These are phyloP conservation scores for Rhombomys opimus DNA, from an alignment of 2,113 vertebrate species.

Conservation along the genomic window DNA sequence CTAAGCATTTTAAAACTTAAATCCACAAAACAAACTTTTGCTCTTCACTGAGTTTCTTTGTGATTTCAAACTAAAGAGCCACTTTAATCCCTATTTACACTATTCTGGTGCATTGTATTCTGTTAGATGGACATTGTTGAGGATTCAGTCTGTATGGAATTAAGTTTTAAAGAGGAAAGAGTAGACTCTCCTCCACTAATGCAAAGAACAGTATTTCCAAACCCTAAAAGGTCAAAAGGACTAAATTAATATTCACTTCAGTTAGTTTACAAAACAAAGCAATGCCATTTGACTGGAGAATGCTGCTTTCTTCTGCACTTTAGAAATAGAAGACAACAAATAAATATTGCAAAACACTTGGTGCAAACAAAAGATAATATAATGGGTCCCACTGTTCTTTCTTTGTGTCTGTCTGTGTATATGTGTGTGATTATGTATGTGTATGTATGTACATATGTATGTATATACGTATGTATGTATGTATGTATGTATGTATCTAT, in stretches of 20 bases:
- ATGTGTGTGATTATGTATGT: not conserved
- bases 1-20: not conserved
- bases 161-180: constrained; percentile 91
- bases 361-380: not conserved
- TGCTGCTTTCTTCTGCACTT: not conserved
- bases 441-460: not conserved
- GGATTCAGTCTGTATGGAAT: constrained; percentile 95
- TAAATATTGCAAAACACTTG: constrained; percentile 36
- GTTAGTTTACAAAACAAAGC: not conserved
- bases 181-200: constrained; percentile 92
- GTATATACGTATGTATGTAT: not conserved
- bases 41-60: not conserved
- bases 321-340: constrained; percentile 22
- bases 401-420: not conserved
- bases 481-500: not conserved
- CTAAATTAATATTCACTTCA: constrained; percentile 2
- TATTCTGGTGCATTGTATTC: constrained; percentile 78
- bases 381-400: not conserved
- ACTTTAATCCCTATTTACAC: constrained; percentile 40
- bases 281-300: constrained; percentile 16
- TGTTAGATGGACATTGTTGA: constrained; percentile 95
- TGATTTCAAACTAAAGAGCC: constrained; percentile 13
- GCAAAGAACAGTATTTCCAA: constrained; percentile 91
- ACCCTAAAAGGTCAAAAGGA: constrained; percentile 3
- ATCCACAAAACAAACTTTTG: not conserved